Percentiles rank a stretch among this genome's conserved stretches.
Conservation (phyloP, 2,888 invertebrate genomes). For the Harmothoe impar region DNA sequence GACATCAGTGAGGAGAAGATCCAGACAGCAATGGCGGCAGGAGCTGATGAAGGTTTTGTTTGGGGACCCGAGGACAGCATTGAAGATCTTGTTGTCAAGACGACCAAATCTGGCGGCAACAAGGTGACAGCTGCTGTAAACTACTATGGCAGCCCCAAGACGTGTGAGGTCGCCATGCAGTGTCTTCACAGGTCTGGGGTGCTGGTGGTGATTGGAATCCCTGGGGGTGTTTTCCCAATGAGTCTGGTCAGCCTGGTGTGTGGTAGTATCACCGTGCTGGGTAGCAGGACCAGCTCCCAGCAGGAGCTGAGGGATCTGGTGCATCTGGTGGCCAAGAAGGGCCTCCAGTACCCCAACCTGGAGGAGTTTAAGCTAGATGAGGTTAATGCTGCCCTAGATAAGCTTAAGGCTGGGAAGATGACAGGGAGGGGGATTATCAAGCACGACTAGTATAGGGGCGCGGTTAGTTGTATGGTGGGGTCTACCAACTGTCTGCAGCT, state of each 20-base stretch:
- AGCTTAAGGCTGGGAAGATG: neutral
- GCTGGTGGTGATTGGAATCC: neutral
- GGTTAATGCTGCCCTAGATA: neutral
- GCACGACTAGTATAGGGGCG: neutral
- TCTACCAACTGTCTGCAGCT: no score
- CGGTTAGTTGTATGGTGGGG: no score
- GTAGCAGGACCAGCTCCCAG: neutral
- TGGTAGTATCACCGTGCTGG: neutral
- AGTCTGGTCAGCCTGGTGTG: neutral
- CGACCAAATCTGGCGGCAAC: neutral
- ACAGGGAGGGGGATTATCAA: slow-evolving; percentile 24
- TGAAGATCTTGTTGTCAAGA: neutral
- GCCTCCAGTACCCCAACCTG: neutral
- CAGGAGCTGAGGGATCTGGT: neutral
- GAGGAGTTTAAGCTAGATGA: neutral
- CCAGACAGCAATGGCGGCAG: neutral
- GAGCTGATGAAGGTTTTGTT: neutral
- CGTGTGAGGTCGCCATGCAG: neutral
- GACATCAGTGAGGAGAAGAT: slow-evolving; percentile 40
- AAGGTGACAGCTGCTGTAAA: neutral
- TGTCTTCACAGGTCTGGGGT: neutral
- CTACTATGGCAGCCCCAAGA: neutral
- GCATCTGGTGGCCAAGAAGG: neutral
- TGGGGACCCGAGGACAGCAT: neutral
- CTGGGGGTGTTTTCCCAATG: neutral